Conservation (phyloP, 2,113 vertebrate species). For the Xiphorhynchus elegans region DNA sequence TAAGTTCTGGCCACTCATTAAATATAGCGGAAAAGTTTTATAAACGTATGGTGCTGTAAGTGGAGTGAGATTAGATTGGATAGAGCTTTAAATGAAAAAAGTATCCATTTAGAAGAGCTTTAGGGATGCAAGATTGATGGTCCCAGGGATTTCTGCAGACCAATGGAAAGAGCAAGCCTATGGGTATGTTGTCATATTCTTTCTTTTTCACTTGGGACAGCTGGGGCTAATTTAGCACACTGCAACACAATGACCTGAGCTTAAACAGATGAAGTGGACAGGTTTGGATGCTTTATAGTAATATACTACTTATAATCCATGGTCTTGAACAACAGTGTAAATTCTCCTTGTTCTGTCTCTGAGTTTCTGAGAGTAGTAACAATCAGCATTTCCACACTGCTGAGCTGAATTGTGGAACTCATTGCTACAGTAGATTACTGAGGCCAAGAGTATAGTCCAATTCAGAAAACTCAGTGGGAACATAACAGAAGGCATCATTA, state of each 20-base stretch:
- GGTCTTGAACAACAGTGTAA: background rate
- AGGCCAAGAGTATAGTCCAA: background rate
- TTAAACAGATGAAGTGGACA: background rate
- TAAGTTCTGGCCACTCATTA: conserved; percentile 4
- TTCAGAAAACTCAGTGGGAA: background rate
- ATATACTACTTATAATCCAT: background rate
- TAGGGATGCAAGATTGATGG: background rate
- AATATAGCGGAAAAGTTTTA: background rate
- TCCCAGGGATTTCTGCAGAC: background rate
- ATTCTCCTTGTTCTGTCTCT: background rate
- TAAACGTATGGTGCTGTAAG: background rate
- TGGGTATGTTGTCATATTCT: background rate
- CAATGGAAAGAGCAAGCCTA: background rate
- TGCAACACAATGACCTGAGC: background rate
- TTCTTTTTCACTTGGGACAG: background rate
- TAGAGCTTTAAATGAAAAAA: background rate
- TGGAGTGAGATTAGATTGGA: conserved; percentile 13
- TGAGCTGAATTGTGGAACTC: background rate
- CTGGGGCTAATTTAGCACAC: background rate
- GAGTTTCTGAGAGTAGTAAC: background rate
- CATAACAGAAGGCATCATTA: background rate
- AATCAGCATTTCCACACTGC: background rate
- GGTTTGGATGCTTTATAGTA: background rate
- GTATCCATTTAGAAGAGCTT: background rate
- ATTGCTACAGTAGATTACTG: background rate